Conservation (phyloP, 1,140 invertebrate species). For the Chrysopa pallens region DNA sequence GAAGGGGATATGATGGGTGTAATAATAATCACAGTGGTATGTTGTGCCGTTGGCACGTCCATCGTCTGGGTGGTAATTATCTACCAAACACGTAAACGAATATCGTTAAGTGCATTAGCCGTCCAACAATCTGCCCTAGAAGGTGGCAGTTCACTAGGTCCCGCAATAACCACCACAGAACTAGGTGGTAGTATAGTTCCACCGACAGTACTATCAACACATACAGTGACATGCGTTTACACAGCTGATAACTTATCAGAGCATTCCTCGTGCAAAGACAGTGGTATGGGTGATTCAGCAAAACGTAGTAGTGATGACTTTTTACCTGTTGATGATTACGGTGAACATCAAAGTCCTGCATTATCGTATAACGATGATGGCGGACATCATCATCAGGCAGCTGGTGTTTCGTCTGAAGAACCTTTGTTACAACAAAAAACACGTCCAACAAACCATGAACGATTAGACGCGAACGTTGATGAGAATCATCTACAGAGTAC, state of each 20-base stretch:
- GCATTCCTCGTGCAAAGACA: constrained; percentile 41
- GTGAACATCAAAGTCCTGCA: background rate
- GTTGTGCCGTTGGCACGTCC: constrained; percentile 76
- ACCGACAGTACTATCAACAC: background rate
- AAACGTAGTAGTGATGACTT: constrained; percentile 28
- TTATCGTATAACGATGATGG: background rate
- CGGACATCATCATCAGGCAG: background rate
- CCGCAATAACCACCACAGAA: background rate
- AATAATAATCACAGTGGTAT: constrained; percentile 75
- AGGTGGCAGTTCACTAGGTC: too few species aligned
- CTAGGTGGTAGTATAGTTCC: too few species aligned
- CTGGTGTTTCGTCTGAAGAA: too few species aligned
- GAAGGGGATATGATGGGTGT: constrained; percentile 63
- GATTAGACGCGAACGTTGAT: background rate
- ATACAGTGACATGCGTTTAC: constrained; percentile 4
- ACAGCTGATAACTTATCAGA: constrained; percentile 20
- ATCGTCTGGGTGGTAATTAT: constrained; percentile 85
- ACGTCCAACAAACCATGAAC: background rate
- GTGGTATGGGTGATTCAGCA: constrained; percentile 45
- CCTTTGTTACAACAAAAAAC: too few species aligned
- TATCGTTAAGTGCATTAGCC: constrained; percentile 22
- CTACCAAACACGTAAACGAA: constrained; percentile 59
- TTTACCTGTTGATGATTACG: background rate
- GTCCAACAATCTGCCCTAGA: too few species aligned
- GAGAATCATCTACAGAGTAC: too few species aligned